Base-by-base conservation (phyloP, 2,888 invertebrate genomes). In the Chaetogeoica ovagalla region DNA sequence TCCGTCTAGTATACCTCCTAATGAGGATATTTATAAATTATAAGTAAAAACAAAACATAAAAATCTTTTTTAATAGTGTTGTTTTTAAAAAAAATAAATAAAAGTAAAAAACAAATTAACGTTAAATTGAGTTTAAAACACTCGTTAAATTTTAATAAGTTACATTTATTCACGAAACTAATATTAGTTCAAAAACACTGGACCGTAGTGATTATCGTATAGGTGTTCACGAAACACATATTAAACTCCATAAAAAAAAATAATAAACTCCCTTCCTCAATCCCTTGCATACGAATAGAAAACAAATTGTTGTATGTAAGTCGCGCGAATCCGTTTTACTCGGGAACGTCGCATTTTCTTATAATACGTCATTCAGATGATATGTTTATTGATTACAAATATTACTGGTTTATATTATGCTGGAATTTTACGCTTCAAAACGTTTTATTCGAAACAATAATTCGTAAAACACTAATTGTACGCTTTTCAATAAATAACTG, bases 381-480 rank as follows among this genome's bases (percentile, higher is more conserved):
- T 63, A 74, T 65, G 17, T 65, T 74, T n/a, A 55, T 39, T 65
- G 68, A 59, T 4, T 30, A 4, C 30, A 13, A 55, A 63, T 30
- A 30, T 4, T 30, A 65, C 9, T 21, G 6, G 2, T 55, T 52
- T 63, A 73, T 52, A 63, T 73, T 73, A 30, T 21, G 65, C 9
- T 39, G 55, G 30, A 74, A n/a, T 65, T 74, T 63, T 17, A 39
- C 63, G 39, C 6, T 43, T 43, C 43, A 43, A 39, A 65, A 55
- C 39, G 39, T 55, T 65, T 70, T 65, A 74, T 74, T 74, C 65
- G 39, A 74, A 21, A 65, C 39, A 30, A 74, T 65, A 74, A 74
- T 74, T 74, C 65, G n/a, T 39, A 55, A 65, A 74, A 65, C 74
- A n/a, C n/a, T n/a, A n/a, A n/a, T 65, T 74, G 17, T 39, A 65